Conservation (phyloP, 53 echinoderm and acorn worm species). For the Astropecten irregularis region DNA sequence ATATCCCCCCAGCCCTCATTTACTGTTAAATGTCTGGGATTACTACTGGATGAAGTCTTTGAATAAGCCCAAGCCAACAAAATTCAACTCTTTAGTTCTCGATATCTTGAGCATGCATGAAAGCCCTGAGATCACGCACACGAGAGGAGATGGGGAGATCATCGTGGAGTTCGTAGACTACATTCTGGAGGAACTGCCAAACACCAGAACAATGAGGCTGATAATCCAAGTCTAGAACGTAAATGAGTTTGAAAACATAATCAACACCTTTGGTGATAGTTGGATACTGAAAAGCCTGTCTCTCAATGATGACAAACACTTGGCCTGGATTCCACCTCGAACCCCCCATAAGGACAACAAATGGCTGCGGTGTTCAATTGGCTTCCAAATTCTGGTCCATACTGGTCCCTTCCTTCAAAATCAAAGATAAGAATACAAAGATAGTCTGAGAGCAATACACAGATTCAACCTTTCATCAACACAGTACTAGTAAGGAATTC, state of each 20-base stretch:
- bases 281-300: not conserved
- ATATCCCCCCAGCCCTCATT: no score
- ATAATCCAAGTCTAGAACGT: conserved; percentile 25
- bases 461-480: no score
- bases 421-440: no score
- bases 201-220: conserved; percentile 7
- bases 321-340: no score
- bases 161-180: not conserved
- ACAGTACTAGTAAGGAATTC: no score
- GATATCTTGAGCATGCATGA: not conserved
- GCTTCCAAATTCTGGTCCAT: no score
- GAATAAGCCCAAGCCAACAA: not conserved
- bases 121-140: not conserved
- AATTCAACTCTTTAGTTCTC: not conserved
- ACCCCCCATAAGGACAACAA: no score
- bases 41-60: not conserved
- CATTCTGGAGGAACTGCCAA: conserved; percentile 42
- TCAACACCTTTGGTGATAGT: conserved; percentile 11
- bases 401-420: no score
- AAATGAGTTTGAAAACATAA: not conserved
- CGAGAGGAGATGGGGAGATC: not conserved
- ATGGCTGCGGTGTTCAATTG: no score
- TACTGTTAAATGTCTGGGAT: not conserved
- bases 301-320: no score
- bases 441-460: no score